Percentiles rank a stretch among this genome's conserved stretches.
Conservation (phyloP, 2,797 vertebrate genomes). For the Falco columbarius region DNA sequence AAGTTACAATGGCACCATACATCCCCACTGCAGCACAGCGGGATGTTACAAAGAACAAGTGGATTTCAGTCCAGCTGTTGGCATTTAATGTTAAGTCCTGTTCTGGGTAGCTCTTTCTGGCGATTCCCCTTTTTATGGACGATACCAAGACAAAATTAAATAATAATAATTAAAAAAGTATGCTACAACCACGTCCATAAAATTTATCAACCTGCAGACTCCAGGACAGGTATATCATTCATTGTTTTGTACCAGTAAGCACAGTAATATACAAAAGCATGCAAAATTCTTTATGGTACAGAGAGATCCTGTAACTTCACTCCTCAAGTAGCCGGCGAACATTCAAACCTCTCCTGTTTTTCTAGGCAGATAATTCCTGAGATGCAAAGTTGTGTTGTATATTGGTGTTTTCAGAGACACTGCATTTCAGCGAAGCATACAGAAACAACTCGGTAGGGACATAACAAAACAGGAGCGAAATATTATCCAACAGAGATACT, state of each 20-base stretch:
- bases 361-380: conserved; percentile 38
- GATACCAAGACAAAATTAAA: neutral
- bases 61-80: neutral
- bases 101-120: neutral
- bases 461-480: conserved; percentile 7
- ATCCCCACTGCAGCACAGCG: neutral
- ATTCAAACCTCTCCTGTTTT: conserved; percentile 8
- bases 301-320: neutral
- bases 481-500: conserved; percentile 26
- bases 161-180: neutral
- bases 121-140: neutral
- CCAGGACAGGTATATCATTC: neutral
- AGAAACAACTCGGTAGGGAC: conserved; percentile 6
- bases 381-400: neutral
- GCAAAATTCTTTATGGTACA: conserved; percentile 10
- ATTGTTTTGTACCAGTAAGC: conserved; percentile 20
- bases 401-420: conserved; percentile 26
- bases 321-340: conserved; percentile 4
- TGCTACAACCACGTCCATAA: neutral
- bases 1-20: neutral
- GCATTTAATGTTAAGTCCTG: neutral
- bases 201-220: conserved; percentile 28
- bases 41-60: neutral
- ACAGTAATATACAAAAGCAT: conserved; percentile 16
- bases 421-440: neutral